Base-by-base conservation (phyloP, 2,888 invertebrate genomes). In the Deladenus siricidicola region DNA sequence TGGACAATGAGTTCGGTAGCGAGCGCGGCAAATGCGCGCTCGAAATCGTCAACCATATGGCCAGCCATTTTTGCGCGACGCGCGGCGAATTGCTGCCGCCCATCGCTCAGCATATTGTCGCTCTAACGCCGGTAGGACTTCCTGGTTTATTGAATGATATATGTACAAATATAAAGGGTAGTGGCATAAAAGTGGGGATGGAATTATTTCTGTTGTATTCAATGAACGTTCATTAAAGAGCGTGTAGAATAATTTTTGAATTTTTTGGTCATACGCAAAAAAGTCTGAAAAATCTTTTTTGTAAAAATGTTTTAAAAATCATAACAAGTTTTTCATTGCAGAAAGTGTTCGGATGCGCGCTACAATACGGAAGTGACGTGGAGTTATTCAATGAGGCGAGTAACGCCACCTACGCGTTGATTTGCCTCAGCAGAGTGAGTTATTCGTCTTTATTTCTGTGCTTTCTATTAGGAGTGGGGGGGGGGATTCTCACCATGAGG, bases 281-380 rank as follows among this genome's bases (percentile, higher is more conserved):
- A n/a, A n/a, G n/a, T n/a, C n/a, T n/a, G n/a, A n/a, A n/a, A n/a
- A n/a, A n/a, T n/a, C n/a, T n/a, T n/a, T n/a, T n/a, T n/a, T n/a
- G n/a, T n/a, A n/a, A n/a, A n/a, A n/a, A n/a, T n/a, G n/a, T n/a
- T n/a, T n/a, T n/a, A n/a, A n/a, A n/a, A n/a, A n/a, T n/a, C n/a
- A n/a, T n/a, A n/a, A n/a, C n/a, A n/a, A n/a, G n/a, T n/a, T n/a
- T n/a, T n/a, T n/a, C n/a, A n/a, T 73, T 75, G 26, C 70, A 81
- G 81, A 62, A 79, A 52, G 75, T 81, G 39, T 81, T 82, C 68
- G 76, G 79, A 54, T 75, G 80, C 70, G 71, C 80, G 60, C 69
- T 82, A 43, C 67, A 80, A 60, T 80, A 80, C 58, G 78, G 78
- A 10, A 80, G 80, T 70, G 81, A 82, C 66, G 79, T 81, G 70